These are phyloP conservation scores for Spodoptera litura DNA, from an alignment of 1,140 invertebrate genomes.

Conservation along the genomic window DNA sequence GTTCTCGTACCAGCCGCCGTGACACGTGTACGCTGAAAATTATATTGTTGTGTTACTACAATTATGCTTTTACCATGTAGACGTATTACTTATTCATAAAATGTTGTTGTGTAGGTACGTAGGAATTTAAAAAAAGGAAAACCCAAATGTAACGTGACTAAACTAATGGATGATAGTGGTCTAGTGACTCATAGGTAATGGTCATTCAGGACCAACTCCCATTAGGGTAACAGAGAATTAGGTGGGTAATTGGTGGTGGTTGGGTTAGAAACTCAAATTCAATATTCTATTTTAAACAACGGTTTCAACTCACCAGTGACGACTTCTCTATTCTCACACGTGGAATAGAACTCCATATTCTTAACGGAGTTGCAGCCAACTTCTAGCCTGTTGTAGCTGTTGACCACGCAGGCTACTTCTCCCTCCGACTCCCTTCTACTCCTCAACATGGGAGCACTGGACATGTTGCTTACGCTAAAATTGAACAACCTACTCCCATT, in stretches of 20 bases:
- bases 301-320: constrained; percentile 73
- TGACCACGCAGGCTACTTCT: constrained; percentile 69
- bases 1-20: constrained; percentile 92
- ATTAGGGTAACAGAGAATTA: too few relatives aligned
- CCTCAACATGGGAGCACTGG: constrained; percentile 71
- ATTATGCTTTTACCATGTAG: too few relatives aligned
- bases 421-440: constrained; percentile 68
- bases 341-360: constrained; percentile 91
- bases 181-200: too few relatives aligned
- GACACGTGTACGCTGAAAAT: constrained; percentile 91
- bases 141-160: too few relatives aligned
- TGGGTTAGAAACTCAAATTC: too few relatives aligned
- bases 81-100: too few relatives aligned
- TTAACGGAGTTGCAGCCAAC: constrained; percentile 90
- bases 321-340: constrained; percentile 88
- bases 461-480: constrained; percentile 82
- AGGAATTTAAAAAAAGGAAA: too few relatives aligned
- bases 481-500: constrained; percentile 80
- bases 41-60: too few relatives aligned
- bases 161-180: too few relatives aligned
- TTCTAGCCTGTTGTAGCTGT: constrained; percentile 88
- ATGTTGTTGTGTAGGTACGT: too few relatives aligned
- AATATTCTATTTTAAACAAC: not conserved
- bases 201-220: too few relatives aligned
- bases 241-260: too few relatives aligned